Conservation (phyloP, 1,140 invertebrate genomes). For the Drosophila arawakana region DNA sequence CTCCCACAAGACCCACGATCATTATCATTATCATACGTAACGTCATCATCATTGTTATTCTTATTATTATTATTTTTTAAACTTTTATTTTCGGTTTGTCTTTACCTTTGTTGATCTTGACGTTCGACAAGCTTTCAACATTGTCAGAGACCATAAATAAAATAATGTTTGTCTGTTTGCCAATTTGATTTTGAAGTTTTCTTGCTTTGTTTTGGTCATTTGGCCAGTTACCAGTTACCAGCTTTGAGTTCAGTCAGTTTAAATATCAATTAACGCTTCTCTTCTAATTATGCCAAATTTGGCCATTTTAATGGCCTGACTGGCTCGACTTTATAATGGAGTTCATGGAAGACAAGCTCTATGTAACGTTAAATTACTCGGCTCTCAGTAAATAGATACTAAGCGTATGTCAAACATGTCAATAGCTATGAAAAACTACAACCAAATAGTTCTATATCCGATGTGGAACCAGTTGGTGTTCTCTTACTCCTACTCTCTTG, state of each 20-base stretch:
- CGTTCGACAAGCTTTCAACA: slow-evolving; percentile 41
- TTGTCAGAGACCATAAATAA: slow-evolving; percentile 24
- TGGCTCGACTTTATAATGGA: slow-evolving; percentile 19
- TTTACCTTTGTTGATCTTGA: slow-evolving; percentile 27
- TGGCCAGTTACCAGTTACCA: not conserved
- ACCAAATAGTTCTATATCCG: slow-evolving; percentile 11
- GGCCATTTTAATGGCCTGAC: slow-evolving; percentile 29
- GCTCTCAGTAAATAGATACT: slow-evolving; percentile 1
- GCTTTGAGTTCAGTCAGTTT: slow-evolving; percentile 7
- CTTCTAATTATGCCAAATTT: slow-evolving; percentile 54
- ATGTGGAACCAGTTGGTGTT: not conserved
- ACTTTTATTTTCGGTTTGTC: not conserved
- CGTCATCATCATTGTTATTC: slow-evolving; percentile 43
- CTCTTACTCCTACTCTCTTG: not conserved
- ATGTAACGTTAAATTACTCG: not conserved
- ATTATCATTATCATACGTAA: slow-evolving; percentile 29
- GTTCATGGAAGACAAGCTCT: slow-evolving; percentile 12
- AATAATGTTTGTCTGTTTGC: slow-evolving; percentile 40
- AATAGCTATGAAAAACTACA: slow-evolving; percentile 49
- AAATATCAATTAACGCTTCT: slow-evolving; percentile 51
- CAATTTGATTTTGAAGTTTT: slow-evolving; percentile 18
- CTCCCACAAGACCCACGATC: slow-evolving; percentile 12
- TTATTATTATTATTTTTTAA: slow-evolving; percentile 3
- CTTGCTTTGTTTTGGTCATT: not conserved
- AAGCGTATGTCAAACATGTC: slow-evolving; percentile 54